Base-by-base conservation (phyloP, 2,888 invertebrate genomes). In the Macrophya alboannulata region DNA sequence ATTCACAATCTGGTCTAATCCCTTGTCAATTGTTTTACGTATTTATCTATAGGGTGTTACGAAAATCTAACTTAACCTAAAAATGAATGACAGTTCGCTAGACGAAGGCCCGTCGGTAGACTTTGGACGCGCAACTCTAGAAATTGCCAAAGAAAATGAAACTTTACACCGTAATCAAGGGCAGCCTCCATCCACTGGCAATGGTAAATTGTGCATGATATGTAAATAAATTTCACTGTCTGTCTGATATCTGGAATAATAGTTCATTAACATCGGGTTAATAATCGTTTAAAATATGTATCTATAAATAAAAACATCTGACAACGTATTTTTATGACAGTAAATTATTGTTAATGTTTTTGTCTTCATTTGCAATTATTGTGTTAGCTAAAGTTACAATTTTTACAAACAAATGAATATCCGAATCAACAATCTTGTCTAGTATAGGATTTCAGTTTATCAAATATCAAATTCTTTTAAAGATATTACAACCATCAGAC, bases 51-150 rank as follows among this genome's bases (percentile, higher is more conserved):
- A 12, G 15, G 9, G n/a, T 25, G 12, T n/a, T 17, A 4, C 45
- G 21, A 25, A 12, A 62, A 81, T 45, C 40, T 37, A 81, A 65
- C 65, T 48, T 83, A 83, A 83, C 68, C 83, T 83, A 21, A 21
- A 79, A 68, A 84, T 85, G 85, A 82, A 87, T 87, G 87, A 83
- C 84, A 83, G 86, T 76, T 89, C 89, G 86, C 87, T 92, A 81
- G 92, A 92, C 48, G 92, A 92, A 65, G 91, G 89, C 17, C 90
- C 89, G 65, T 86, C 89, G 62, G 91, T 87, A 85, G 90, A 90
- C 86, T 92, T 92, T 87, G 90, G 92, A 81, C 89, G 87, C 25
- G 89, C 91, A 40, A 92, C 90, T 6, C 85, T 92, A 76, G 90
- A 91, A 86, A 91, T 92, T 10, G 88, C 90, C 37, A 91, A 90